These are phyloP conservation scores for Daktulosphaira vitifoliae DNA, from an alignment of 1,140 invertebrate genomes.

Conservation along the genomic window DNA sequence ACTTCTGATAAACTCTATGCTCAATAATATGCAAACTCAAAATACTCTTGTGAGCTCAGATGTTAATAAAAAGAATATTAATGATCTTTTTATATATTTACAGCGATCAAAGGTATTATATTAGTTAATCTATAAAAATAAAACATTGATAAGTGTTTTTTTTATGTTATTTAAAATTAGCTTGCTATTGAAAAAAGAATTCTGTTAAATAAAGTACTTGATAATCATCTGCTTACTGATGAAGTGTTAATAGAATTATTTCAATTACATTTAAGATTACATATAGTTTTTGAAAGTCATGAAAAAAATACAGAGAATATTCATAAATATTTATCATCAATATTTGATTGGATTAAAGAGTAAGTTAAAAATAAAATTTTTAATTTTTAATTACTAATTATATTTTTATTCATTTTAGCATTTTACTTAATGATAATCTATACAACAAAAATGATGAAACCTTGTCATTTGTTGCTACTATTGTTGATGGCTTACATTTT, in stretches of 20 bases:
- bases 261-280: not conserved
- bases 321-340: constrained; percentile 11
- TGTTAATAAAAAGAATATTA: constrained; percentile 22
- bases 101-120: constrained; percentile 6
- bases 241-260: constrained; percentile 29
- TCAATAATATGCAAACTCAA: constrained; percentile 8
- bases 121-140: too few species aligned
- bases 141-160: not conserved
- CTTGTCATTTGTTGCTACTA: not conserved
- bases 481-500: not conserved
- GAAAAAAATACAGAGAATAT: constrained; percentile 10
- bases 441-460: not conserved
- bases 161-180: not conserved
- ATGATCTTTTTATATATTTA: constrained; percentile 11
- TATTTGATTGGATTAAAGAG: constrained; percentile 12
- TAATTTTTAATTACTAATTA: too few species aligned
- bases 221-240: constrained; percentile 7
- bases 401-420: not conserved
- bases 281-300: constrained; percentile 6
- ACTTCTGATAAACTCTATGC: constrained; percentile 7
- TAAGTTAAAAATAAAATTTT: not conserved
- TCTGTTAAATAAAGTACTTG: not conserved
- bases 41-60: constrained; percentile 1
- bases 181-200: constrained; percentile 11
- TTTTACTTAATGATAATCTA: constrained; percentile 2